A percentile compares a stretch with the other conserved stretches of the same genome.
Conservation (phyloP, 2,113 vertebrate genomes). For the Myotis lucifugus region DNA sequence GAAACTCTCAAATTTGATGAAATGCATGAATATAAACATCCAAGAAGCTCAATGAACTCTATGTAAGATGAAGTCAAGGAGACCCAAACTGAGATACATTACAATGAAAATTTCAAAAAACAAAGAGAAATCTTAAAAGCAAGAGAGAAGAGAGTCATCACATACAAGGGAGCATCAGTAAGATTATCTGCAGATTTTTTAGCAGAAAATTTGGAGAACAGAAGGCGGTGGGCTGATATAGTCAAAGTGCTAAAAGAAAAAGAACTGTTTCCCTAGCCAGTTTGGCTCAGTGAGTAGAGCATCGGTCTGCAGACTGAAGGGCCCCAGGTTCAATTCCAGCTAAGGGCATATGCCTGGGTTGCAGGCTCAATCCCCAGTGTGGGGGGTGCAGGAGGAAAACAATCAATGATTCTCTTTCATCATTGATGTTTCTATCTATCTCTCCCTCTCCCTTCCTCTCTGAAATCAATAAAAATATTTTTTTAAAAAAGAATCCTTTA, state of each 20-base stretch:
- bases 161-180: not conserved
- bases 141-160: not conserved
- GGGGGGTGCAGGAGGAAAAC: no score
- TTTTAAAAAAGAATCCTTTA: no score
- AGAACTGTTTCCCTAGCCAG: no score
- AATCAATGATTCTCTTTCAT: no score
- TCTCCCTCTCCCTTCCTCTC: no score
- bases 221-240: not conserved
- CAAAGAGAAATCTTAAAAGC: not conserved
- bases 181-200: not conserved
- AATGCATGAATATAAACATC: not conserved
- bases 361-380: no score
- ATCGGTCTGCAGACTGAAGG: no score
- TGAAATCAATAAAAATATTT: no score
- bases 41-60: not conserved
- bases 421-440: no score
- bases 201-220: not conserved
- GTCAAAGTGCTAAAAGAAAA: not conserved
- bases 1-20: not conserved
- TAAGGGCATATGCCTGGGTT: no score
- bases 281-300: no score
- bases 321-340: no score
- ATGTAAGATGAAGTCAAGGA: not conserved
- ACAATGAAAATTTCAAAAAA: not conserved
- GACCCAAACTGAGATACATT: not conserved